These are phyloP conservation scores for Petrocephalus microphthalmus DNA, from an alignment of 2,113 vertebrate genomes.

Conservation along the genomic window DNA sequence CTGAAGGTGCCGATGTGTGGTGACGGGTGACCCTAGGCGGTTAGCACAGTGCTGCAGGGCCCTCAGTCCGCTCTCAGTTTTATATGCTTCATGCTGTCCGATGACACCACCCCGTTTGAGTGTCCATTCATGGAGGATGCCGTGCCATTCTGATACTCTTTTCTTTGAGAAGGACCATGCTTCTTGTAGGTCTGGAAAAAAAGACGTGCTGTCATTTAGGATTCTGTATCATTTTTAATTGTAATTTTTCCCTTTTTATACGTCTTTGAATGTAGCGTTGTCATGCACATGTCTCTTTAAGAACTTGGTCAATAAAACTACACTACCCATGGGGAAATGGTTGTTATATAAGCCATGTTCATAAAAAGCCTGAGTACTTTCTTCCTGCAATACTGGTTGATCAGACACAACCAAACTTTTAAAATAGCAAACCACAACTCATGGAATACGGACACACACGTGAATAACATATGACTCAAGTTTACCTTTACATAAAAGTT, in stretches of 20 bases:
- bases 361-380: neutral
- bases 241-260: neutral
- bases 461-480: neutral
- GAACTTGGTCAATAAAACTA: neutral
- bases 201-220: neutral
- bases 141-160: constrained; percentile 75
- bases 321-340: neutral
- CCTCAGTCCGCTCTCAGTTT: constrained; percentile 82
- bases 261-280: neutral
- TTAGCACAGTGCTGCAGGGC: constrained; percentile 8
- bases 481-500: constrained; percentile 94
- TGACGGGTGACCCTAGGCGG: constrained; percentile 11
- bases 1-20: constrained; percentile 27
- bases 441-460: neutral
- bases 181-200: constrained; percentile 84
- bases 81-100: constrained; percentile 63
- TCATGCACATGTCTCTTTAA: neutral
- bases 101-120: constrained; percentile 64
- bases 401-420: neutral
- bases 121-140: constrained; percentile 67
- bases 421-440: neutral
- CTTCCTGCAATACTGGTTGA: neutral
- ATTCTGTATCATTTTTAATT: neutral
- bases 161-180: constrained; percentile 63
- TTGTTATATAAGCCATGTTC: neutral